Conservation (phyloP, 2,888 invertebrate species). For the Malacosoma neustria region DNA sequence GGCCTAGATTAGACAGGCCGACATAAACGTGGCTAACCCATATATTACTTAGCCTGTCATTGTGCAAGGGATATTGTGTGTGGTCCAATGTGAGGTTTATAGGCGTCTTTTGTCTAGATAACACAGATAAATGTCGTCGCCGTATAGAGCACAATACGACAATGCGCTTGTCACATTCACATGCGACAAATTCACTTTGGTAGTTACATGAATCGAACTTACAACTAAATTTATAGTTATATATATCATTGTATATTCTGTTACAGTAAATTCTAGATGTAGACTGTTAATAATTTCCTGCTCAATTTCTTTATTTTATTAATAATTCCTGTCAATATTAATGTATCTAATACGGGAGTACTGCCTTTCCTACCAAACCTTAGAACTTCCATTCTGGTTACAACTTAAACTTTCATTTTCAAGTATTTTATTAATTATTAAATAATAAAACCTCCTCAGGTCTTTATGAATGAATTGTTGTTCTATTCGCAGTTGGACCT, state of each 20-base stretch:
- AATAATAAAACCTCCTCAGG: no score
- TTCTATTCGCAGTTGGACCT: no score
- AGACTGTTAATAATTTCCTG: no score
- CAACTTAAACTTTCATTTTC: no score
- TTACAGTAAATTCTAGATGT: no score
- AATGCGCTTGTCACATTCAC: constrained; percentile 61
- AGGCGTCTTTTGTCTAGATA: constrained; percentile 69
- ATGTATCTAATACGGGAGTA: no score
- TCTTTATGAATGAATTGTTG: no score
- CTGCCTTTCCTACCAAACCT: no score
- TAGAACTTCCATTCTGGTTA: no score
- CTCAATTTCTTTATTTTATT: no score
- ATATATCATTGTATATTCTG: neutral
- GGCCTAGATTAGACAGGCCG: constrained; percentile 49
- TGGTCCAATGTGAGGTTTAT: constrained; percentile 71
- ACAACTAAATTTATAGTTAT: constrained; percentile 23
- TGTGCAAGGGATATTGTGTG: constrained; percentile 68
- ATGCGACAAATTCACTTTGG: constrained; percentile 57
- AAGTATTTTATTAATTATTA: no score
- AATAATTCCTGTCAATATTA: no score
- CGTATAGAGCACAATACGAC: constrained; percentile 63
- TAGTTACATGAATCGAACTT: constrained; percentile 35
- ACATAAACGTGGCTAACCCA: constrained; percentile 52
- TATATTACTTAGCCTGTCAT: constrained; percentile 60
- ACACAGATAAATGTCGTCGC: constrained; percentile 70